Evolutionary conservation across 2,113 vertebrate species (phyloP), one percentile per base, ranked within the genome.

Genomic region (Hemiprocne comata): DNA sequence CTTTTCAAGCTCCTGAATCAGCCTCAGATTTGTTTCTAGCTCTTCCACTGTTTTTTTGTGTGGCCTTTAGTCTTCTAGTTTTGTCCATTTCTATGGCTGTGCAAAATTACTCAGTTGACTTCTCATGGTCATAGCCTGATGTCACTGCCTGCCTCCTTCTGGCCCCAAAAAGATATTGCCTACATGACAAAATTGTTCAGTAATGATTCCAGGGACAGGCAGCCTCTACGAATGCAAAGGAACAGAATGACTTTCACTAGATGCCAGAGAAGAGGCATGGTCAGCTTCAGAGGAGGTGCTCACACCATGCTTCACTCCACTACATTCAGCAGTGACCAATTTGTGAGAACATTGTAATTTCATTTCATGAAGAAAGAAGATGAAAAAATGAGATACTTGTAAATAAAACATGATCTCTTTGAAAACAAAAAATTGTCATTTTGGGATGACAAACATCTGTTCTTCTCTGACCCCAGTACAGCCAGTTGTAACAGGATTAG

Each of bases 71-170:
- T 19, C 55, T 73, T 84, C 38, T 24, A 55, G 10, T 23, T 66
- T 11, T 1, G 11, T 29, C 15, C 9, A 18, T 12, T 58, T 50
- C 34, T 1, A 1, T 8, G n/a, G 29, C 31, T 60, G 9, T 31
- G 28, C 53, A 90, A 48, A 92, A 88, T 4, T 1, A 44, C n/a
- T n/a, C 53, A 44, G n/a, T 28, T 70, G 42, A 67, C 36, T 78
- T 74, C 51, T 33, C 54, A 36, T 1, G 7, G 60, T 40, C 44
- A 33, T 1, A 64, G 31, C 9, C 28, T 36, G 21, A 90, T 64
- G 58, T 71, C 71, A 70, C 21, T 17, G 17, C 13, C 36, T 85
- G 24, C 28, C 51, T 90, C 61, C 61, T 81, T 23, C 55, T 78
- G 65, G 38, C 72, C 10, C 23, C 61, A 3, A 55, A 79, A 71